Evolutionary conservation across 2,888 invertebrate genomes (phyloP), one percentile per base, ranked within the genome.

Genomic region (Thymelicus acteon): DNA sequence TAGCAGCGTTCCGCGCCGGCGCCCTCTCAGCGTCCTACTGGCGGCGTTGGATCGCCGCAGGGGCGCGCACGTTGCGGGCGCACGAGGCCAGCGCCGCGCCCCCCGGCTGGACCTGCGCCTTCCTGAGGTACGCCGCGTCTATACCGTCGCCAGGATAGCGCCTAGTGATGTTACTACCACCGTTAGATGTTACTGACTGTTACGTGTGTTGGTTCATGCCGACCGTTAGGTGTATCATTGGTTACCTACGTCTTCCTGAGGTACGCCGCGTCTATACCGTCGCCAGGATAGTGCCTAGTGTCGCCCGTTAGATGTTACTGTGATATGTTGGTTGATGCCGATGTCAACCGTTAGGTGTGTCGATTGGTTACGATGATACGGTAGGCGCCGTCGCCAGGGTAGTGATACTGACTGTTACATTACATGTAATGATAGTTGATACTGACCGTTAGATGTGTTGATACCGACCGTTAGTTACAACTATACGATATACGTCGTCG

Each of bases 221-320:
- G 54, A 54, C 54, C 54, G 54, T 54, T 15, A n/a, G n/a, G n/a
- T n/a, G n/a, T n/a, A n/a, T n/a, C n/a, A n/a, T n/a, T n/a, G n/a
- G n/a, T n/a, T n/a, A 88, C 80, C 79, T 94, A 94, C 90, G 85
- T 89, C 86, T 96, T 96, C 95, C 94, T 93, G 94, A 96, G 96
- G 96, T 96, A 95, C 94, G 48, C 47, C 72, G 72, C 72, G 72
- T 67, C 10, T 54, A 54, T 37, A 37, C 37, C 12, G 57, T 57
- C 13, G 24, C 57, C 57, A 13, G 31, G 31, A 31, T 31, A 31
- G 31, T 0, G 40, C 40, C 40, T 8, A 40, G 44, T 10, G 10
- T 0, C 7, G 44, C 1, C 52, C 52, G 52, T 52, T 52, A 52
- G 19, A 52, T 44, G 10, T 52, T 54, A 31, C 31, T 31, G 31